Evolutionary conservation across 2,888 invertebrate genomes (phyloP).

Genomic region (Watsonalla cultraria): DNA sequence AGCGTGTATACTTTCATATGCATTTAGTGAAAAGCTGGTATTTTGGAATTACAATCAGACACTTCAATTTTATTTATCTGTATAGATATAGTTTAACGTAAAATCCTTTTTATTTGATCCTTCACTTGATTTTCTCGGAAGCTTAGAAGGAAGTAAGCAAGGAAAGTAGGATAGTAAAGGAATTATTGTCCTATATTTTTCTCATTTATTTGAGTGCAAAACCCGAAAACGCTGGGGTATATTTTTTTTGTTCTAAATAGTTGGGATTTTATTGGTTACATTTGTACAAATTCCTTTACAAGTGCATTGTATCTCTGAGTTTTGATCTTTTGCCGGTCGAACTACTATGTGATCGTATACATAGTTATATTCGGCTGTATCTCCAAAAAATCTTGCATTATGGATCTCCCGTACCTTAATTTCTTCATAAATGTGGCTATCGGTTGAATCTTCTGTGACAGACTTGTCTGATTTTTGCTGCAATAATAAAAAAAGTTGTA

Average conservation of each 20-base stretch:
- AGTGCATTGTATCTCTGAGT: neutral
- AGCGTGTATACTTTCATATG: too few relatives aligned
- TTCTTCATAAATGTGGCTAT: too few relatives aligned
- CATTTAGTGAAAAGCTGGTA: too few relatives aligned
- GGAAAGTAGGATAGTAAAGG: neutral
- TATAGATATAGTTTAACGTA: slow-evolving; percentile 22
- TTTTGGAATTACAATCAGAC: too few relatives aligned
- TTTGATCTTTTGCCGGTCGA: neutral
- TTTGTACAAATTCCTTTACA: neutral
- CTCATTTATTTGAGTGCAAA: slow-evolving; percentile 16
- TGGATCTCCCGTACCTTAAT: too few relatives aligned
- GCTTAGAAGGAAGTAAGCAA: slow-evolving; percentile 11
- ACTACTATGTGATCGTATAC: neutral
- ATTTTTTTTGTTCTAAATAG: slow-evolving; percentile 4
- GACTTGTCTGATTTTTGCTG: too few relatives aligned
- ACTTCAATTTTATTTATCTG: too few relatives aligned
- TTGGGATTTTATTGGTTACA: neutral
- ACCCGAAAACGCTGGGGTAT: neutral
- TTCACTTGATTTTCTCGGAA: slow-evolving; percentile 34
- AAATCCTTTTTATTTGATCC: slow-evolving; percentile 57
- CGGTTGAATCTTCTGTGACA: too few relatives aligned
- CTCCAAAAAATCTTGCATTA: too few relatives aligned
- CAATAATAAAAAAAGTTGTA: too few relatives aligned
- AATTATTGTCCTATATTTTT: slow-evolving; percentile 23
- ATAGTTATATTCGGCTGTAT: neutral